Evolutionary conservation across 2,888 invertebrate species (phyloP), one percentile per base, ranked within the genome.

Genomic region (Cephus pygmeus): DNA sequence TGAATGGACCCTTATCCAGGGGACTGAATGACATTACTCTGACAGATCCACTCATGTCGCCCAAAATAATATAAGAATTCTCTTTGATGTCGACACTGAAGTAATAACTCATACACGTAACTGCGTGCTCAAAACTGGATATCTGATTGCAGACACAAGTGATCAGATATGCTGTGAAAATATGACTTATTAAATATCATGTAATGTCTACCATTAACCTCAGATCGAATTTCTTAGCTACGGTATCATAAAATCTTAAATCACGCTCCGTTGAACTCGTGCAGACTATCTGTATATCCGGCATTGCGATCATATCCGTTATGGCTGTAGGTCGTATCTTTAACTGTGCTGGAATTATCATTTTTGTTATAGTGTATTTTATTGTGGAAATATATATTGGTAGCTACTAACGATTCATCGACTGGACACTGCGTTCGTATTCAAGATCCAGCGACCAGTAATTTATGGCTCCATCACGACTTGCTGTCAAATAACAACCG

Each of bases 241-340:
- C 94, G 73, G 95, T 95, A 89, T 97, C 97, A 88, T 97, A 97
- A 91, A 97, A 96, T 82, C 95, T 93, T 73, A 97, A 91, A 88
- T 96, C 96, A 30, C 96, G 92, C 91, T 96, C 96, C 0, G 96
- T 95, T 30, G 97, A 96, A 79, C 96, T 94, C 15, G 96, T 95
- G 81, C 96, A 96, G 31, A 97, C 92, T 85, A 96, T 94, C 90
- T 95, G 95, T 76, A 96, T 95, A 89, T 97, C 96, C 0, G 96
- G 95, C 90, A 97, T 92, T 79, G 94, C 94, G 79, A 94, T 94
- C 91, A 96, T 92, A 85, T 96, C 95, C 33, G 96, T 94, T 81
- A 97, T 94, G 94, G 95, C 95, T 0, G 96, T 96, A 34, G 93
- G 92, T 85, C 93, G 93, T 75, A 94, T 92, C 88, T 94, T 94